phyloP scores from a whole-genome alignment of 2,888 invertebrate genomes.

The Dendrolimus houi region DNA sequence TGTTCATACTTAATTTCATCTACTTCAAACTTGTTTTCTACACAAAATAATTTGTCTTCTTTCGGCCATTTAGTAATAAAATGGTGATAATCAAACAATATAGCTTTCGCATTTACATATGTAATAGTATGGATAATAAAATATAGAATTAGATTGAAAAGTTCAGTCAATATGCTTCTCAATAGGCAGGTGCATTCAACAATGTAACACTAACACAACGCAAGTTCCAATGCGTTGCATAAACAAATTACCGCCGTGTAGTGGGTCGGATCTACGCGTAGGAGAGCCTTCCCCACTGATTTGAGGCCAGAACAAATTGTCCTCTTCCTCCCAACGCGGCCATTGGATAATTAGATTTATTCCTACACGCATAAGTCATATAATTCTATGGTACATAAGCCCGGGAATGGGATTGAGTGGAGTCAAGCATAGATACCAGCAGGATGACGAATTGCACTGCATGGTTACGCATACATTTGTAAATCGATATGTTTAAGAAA shows the following conservation, averaged over 20 bases:
- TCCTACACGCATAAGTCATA: constrained; percentile 39
- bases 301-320: constrained; percentile 73
- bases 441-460: constrained; percentile 43
- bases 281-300: constrained; percentile 68
- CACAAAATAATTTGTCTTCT: no score
- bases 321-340: constrained; percentile 54
- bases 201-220: no score
- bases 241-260: constrained; percentile 33
- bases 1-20: no score
- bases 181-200: no score
- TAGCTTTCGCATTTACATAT: no score
- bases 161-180: no score
- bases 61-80: no score
- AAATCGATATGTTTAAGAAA: no score
- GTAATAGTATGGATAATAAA: no score
- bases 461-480: neutral
- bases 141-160: no score
- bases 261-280: constrained; percentile 54
- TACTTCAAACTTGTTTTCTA: no score
- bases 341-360: constrained; percentile 52
- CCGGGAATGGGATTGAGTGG: constrained; percentile 42
- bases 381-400: constrained; percentile 34
- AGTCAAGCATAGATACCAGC: constrained; percentile 15
- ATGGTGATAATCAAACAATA: no score
- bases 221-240: constrained; percentile 21